Evolutionary conservation across 2,888 invertebrate species (phyloP), one percentile per base, ranked within the genome.

Genomic region (Eubasilissa splendida): DNA sequence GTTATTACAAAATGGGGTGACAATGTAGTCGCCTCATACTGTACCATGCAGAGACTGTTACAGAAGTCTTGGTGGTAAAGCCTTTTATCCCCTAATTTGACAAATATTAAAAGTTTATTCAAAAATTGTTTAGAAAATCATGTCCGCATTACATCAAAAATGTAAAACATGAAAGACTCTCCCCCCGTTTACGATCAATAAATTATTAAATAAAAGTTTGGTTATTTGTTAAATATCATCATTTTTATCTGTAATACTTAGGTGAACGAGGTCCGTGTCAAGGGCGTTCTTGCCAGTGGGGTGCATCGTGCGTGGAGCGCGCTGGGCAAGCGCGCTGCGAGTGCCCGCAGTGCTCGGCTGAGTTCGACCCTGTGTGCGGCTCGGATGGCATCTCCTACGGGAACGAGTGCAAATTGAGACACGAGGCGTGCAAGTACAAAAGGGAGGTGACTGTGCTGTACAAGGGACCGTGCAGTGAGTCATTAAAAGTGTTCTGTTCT

Each of bases 391-490:
- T 95, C 87, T 94, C 95, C 79, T 96, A 94, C 91, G 94, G 94
- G 84, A 96, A 96, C 90, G 93, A 95, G 85, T 96, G 96, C 89
- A 95, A 95, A 88, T 92, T 96, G 85, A 93, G 94, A 86, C 91
- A 94, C 80, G 95, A 96, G 87, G 94, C 95, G 14, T 96, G 96
- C 88, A 92, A 94, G 82, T 93, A 94, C 85, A 92, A 93, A 76
- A 91, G 94, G 33, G 93, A 94, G 86, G 95, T 97, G 85, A 92
- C 91, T 84, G 93, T 96, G 78, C 92, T 95, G 53, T 96, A 96
- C 88, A 92, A 93, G 85, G 96, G 96, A 85, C 93, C 95, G 82
- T 97, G 97, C 91, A 96, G 97, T 96, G 90, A 94, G 95, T 94
- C 52, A 42, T 76, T 31, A 42, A 22, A 53, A 63, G 14, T 14